Conservation (phyloP, 1,140 invertebrate genomes). For the Sitobion miscanthi region DNA sequence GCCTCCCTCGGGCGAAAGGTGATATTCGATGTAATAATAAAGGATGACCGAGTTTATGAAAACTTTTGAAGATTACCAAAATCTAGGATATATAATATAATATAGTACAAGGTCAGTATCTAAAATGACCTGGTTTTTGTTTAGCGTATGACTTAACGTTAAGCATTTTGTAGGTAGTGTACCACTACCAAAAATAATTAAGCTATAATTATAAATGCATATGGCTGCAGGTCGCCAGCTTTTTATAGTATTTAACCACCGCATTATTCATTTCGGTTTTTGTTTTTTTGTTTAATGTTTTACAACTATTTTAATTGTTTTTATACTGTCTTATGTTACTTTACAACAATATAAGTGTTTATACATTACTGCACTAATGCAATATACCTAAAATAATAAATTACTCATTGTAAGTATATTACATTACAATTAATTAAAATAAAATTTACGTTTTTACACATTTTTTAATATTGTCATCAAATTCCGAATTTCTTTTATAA, state of each 20-base stretch:
- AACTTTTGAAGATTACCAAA: conserved; percentile 19
- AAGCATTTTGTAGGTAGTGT: not conserved
- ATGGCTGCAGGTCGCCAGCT: not conserved
- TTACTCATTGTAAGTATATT: not conserved
- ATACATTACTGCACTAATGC: not conserved
- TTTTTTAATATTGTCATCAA: not conserved
- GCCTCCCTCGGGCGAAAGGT: conserved; percentile 13
- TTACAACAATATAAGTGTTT: not conserved
- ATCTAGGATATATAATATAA: not conserved
- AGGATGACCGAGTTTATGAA: conserved; percentile 26
- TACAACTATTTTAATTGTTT: conserved; percentile 1
- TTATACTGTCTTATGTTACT: not conserved
- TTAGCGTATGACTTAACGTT: not conserved
- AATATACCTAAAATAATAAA: not conserved
- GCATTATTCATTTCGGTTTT: not conserved
- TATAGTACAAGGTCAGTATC: conserved; percentile 23
- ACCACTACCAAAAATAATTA: conserved; percentile 9
- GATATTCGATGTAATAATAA: not conserved
- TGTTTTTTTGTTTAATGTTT: not conserved
- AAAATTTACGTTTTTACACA: not conserved
- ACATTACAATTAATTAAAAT: not conserved
- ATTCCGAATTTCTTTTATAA: not conserved
- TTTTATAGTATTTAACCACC: not conserved
- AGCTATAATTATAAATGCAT: conserved; percentile 5
- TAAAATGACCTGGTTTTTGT: conserved; percentile 37